These are phyloP conservation scores for Megaceryle torquata DNA, from an alignment of 2,113 vertebrate genomes.

Conservation along the genomic window DNA sequence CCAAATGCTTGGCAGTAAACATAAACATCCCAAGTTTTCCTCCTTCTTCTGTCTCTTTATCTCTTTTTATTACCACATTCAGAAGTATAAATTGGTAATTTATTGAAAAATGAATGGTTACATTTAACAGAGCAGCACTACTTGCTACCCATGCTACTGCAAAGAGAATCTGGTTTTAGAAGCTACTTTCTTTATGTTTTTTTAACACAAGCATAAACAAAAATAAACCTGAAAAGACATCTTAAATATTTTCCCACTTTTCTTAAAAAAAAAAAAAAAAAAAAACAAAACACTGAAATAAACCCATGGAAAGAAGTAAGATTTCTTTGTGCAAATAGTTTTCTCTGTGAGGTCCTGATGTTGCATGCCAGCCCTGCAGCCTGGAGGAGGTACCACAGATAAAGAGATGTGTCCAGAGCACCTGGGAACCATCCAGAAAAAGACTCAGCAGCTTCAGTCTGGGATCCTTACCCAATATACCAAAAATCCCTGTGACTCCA, in stretches of 20 bases:
- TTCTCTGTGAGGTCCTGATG: fast-evolving
- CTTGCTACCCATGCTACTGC: neutral
- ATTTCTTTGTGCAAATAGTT: neutral
- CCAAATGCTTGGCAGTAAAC: slow-evolving; percentile 28
- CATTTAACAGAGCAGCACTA: neutral
- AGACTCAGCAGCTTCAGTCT: neutral
- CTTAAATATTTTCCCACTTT: neutral
- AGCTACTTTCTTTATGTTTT: neutral
- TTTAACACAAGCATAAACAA: neutral
- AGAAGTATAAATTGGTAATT: slow-evolving; percentile 31
- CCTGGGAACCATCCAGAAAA: neutral
- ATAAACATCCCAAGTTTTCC: slow-evolving; percentile 23
- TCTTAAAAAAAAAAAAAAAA: neutral
- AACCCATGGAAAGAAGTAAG: neutral
- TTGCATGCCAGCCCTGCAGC: neutral
- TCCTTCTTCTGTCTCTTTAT: slow-evolving; percentile 34
- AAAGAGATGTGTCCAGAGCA: neutral
- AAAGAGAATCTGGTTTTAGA: neutral
- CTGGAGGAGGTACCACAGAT: neutral
- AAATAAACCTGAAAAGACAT: neutral
- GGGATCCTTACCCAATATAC: neutral
- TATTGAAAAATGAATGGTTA: slow-evolving; percentile 35
- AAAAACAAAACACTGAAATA: neutral
- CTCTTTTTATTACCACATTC: slow-evolving; percentile 36
- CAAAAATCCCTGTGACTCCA: neutral